phyloP scores from a whole-genome alignment of 2,888 invertebrate genomes.

The Brenthis hecate region DNA sequence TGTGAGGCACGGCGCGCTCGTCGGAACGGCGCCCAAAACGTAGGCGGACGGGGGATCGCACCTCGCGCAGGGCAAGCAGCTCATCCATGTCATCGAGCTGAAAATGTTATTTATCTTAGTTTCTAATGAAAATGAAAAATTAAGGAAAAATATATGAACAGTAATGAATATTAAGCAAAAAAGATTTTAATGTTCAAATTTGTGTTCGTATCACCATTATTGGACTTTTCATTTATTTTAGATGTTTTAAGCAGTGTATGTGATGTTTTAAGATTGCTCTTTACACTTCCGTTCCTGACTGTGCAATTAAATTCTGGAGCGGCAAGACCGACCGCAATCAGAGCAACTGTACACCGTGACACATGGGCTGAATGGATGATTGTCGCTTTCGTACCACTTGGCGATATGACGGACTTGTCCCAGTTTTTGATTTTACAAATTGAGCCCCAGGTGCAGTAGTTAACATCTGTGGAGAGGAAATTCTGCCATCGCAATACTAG shows the following conservation, averaged over 20 bases:
- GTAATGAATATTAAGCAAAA: neutral
- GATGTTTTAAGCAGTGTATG: no score
- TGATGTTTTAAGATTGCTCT: no score
- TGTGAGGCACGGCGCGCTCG: conserved; percentile 75
- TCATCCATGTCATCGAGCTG: conserved; percentile 75
- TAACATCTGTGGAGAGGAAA: conserved; percentile 10
- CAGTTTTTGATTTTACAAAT: no score
- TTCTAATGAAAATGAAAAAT: neutral
- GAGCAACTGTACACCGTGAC: no score
- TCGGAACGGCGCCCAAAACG: conserved; percentile 78
- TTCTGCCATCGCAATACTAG: neutral
- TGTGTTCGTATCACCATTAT: no score
- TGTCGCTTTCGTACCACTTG: no score
- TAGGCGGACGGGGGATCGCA: conserved; percentile 73
- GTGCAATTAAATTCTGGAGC: no score
- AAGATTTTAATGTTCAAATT: neutral
- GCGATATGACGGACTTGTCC: no score
- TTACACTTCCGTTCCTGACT: no score
- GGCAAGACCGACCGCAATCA: no score
- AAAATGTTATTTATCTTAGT: conserved; percentile 14
- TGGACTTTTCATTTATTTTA: no score
- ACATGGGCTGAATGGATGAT: no score
- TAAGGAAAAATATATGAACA: neutral
- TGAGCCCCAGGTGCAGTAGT: neutral
- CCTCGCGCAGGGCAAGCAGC: conserved; percentile 67